A percentile compares a stretch with the other conserved stretches of the same genome.
Conservation (phyloP, 2,888 invertebrate genomes). For the Chaetoderma sp. region DNA sequence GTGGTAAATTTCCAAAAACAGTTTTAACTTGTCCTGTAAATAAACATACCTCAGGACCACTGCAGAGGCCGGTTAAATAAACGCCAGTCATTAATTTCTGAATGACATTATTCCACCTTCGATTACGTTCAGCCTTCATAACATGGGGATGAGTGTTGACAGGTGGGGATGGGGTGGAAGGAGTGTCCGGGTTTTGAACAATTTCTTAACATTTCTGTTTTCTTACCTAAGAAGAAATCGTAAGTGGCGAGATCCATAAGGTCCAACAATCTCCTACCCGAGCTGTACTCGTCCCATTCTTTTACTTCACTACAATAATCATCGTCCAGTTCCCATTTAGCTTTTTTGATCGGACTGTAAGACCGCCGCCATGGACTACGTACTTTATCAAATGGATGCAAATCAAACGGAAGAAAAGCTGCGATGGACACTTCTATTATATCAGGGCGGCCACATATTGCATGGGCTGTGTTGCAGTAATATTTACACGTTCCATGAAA, state of each 20-base stretch:
- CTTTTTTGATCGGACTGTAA: constrained; percentile 94
- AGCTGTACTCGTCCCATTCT: constrained; percentile 89
- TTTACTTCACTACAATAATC: constrained; percentile 91
- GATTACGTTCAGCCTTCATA: too few relatives aligned
- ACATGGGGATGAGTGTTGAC: too few relatives aligned
- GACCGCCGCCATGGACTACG: constrained; percentile 94
- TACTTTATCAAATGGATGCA: constrained; percentile 92
- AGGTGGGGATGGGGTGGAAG: too few relatives aligned
- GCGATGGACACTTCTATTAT: constrained; percentile 96
- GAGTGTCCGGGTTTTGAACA: too few relatives aligned
- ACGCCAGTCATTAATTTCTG: too few relatives aligned
- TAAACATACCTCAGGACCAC: too few relatives aligned
- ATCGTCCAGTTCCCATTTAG: constrained; percentile 95
- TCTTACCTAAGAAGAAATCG: constrained; percentile 91
- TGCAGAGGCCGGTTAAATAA: too few relatives aligned
- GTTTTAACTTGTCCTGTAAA: too few relatives aligned
- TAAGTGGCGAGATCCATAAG: constrained; percentile 96
- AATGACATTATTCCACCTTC: too few relatives aligned
- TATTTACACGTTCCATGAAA: constrained; percentile 72
- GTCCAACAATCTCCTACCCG: constrained; percentile 90
- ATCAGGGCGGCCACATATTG: constrained; percentile 96
- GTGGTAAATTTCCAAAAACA: too few relatives aligned
- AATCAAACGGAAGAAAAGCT: constrained; percentile 87
- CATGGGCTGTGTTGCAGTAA: constrained; percentile 76
- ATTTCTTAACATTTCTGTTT: too few relatives aligned